Conservation (phyloP, 2,888 invertebrate species). For the Acrocera orbiculus region DNA sequence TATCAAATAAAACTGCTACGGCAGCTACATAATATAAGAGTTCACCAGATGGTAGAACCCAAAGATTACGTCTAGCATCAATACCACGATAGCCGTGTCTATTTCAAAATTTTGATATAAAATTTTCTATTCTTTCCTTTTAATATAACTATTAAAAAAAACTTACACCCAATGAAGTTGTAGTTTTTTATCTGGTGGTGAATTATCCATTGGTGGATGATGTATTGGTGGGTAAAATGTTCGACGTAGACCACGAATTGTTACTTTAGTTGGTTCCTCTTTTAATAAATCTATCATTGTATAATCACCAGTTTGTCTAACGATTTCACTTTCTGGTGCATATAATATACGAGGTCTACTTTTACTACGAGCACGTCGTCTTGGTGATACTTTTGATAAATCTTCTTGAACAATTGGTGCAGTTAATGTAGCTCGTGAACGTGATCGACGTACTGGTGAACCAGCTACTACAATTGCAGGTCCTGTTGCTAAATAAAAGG, state of each 20-base stretch:
- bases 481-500: constrained; percentile 56
- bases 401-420: constrained; percentile 31
- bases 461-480: constrained; percentile 27
- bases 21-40: constrained; percentile 84
- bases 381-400: constrained; percentile 31
- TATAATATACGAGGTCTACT: constrained; percentile 70
- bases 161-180: constrained; percentile 85
- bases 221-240: constrained; percentile 79
- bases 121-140: not conserved
- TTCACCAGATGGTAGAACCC: constrained; percentile 87
- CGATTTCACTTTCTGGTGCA: constrained; percentile 65
- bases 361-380: constrained; percentile 60
- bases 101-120: not conserved
- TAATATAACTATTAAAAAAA: constrained; percentile 5
- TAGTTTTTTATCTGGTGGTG: constrained; percentile 74
- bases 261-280: constrained; percentile 69
- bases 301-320: constrained; percentile 58
- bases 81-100: constrained; percentile 88
- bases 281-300: constrained; percentile 68
- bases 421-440: constrained; percentile 42
- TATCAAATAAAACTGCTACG: constrained; percentile 73
- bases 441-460: constrained; percentile 47
- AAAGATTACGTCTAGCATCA: constrained; percentile 75
- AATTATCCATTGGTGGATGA: constrained; percentile 66
- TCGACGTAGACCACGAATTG: constrained; percentile 62